Base-by-base conservation (phyloP, 1,140 invertebrate species). In the Procambarus virginalis region DNA sequence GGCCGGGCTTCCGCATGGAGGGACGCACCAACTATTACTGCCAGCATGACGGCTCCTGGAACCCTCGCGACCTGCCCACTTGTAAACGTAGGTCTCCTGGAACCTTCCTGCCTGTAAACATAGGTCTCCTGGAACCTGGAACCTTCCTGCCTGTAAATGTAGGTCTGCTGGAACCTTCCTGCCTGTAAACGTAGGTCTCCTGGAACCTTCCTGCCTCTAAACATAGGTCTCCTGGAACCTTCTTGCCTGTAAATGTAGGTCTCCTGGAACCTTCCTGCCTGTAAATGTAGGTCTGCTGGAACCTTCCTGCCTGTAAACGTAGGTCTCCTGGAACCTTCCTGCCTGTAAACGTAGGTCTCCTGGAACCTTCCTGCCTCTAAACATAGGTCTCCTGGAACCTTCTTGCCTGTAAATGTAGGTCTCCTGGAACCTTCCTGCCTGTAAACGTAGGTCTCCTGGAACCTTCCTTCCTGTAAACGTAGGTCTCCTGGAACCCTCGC, bases 71-170 rank as follows among this genome's bases (percentile, higher is more conserved):
- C 93, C 94, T 98, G 58, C 98, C 98, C 1, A 96, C 97, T 81
- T 99, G 98, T 95, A 97, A 98, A 94, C 96, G 97, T 96, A 94
- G 94, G 94, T 94, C 20, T 4, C n/a, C n/a, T n/a, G n/a, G n/a
- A n/a, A n/a, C n/a, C n/a, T n/a, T n/a, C 93, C 94, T 98, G 58
- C 98, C 98, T 99, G 98, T 95, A 97, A 98, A 94, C 96, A 97
- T 96, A 94, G 94, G 94, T 94, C 20, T n/a, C n/a, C n/a, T n/a
- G n/a, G n/a, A n/a, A n/a, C 93, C 10, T 95, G 95, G 98, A 96
- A 96, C 14, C 98, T 98, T 1, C 96, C 94, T 98, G 58, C 98
- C 98, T 99, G 98, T 95, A 97, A 98, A 94, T 96, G 97, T 96
- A 94, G 94, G 94, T 94, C 20, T n/a, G n/a, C 10, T 95, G 95